These are phyloP conservation scores for Drosophila vallismaia DNA, from an alignment of 2,888 invertebrate species.

Conservation along the genomic window DNA sequence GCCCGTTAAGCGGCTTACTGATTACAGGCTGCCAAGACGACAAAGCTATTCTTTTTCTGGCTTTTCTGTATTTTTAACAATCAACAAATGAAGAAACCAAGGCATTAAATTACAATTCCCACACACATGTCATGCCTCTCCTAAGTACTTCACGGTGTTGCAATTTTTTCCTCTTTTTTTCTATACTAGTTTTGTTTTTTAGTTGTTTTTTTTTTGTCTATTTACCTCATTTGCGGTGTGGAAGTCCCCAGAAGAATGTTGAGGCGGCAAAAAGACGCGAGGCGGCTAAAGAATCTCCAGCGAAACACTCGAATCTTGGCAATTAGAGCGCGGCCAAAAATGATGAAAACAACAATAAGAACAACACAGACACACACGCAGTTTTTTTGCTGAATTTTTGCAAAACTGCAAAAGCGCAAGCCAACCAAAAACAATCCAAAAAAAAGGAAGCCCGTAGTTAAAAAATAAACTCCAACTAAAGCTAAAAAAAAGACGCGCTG, in stretches of 20 bases:
- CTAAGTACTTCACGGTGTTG: constrained; percentile 23
- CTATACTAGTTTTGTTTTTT: neutral
- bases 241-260: constrained; percentile 54
- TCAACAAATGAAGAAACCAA: constrained; percentile 23
- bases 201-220: constrained; percentile 12
- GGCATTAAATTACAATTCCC: constrained; percentile 53
- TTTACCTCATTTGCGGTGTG: constrained; percentile 76
- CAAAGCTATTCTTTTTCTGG: constrained; percentile 2
- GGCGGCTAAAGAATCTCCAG: constrained; percentile 26
- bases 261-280: constrained; percentile 14
- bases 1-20: constrained; percentile 64
- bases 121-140: neutral
- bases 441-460: constrained; percentile 1
- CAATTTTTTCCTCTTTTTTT: constrained; percentile 5
- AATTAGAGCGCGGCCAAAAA: constrained; percentile 46
- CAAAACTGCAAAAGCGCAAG: constrained; percentile 33
- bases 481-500: constrained; percentile 47
- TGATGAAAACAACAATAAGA: constrained; percentile 26
- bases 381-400: constrained; percentile 47
- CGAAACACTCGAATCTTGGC: constrained; percentile 26
- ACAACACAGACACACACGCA: constrained; percentile 4
- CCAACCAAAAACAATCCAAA: constrained; percentile 17
- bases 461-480: constrained; percentile 19
- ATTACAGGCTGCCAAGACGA: constrained; percentile 35
- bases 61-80: neutral